Conservation (phyloP, 1,140 invertebrate species). For the Atta colombica region DNA sequence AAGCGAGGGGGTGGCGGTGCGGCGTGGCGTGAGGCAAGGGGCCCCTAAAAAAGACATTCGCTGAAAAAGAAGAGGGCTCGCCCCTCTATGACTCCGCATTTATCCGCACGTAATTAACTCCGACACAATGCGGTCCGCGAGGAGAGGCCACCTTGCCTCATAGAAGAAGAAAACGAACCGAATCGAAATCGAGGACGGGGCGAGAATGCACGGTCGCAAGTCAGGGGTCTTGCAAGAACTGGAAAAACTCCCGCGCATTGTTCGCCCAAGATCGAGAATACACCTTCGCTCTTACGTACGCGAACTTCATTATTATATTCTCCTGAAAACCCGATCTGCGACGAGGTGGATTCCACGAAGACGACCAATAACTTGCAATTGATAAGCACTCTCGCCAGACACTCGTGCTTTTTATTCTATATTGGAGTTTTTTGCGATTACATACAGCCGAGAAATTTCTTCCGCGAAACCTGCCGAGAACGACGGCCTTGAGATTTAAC, state of each 20-base stretch:
- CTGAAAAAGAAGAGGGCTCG: conserved; percentile 63
- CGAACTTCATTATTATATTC: conserved; percentile 41
- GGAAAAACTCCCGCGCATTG: conserved; percentile 66
- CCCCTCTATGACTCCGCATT: conserved; percentile 83
- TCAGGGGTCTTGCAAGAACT: conserved; percentile 44
- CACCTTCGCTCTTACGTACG: conserved; percentile 19
- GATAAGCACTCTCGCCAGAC: conserved; percentile 38
- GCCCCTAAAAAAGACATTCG: conserved; percentile 51
- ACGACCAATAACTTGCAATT: conserved; percentile 39
- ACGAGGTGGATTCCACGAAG: conserved; percentile 23
- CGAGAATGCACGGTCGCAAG: neutral
- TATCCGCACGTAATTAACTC: conserved; percentile 86
- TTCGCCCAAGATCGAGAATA: conserved; percentile 48
- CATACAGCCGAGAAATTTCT: neutral
- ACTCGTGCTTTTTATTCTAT: neutral
- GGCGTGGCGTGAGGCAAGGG: conserved; percentile 25
- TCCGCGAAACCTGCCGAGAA: conserved; percentile 17
- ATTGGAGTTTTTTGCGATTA: conserved; percentile 43
- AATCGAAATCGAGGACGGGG: conserved; percentile 26
- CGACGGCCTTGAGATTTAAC: conserved; percentile 51
- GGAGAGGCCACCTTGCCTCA: conserved; percentile 67
- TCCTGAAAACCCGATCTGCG: conserved; percentile 13
- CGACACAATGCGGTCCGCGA: conserved; percentile 81
- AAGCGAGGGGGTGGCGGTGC: conserved; percentile 12
- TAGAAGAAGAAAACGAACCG: conserved; percentile 64